These are phyloP conservation scores for Choloepus hoffmanni DNA, from an alignment of 2,113 vertebrate genomes.

Conservation along the genomic window DNA sequence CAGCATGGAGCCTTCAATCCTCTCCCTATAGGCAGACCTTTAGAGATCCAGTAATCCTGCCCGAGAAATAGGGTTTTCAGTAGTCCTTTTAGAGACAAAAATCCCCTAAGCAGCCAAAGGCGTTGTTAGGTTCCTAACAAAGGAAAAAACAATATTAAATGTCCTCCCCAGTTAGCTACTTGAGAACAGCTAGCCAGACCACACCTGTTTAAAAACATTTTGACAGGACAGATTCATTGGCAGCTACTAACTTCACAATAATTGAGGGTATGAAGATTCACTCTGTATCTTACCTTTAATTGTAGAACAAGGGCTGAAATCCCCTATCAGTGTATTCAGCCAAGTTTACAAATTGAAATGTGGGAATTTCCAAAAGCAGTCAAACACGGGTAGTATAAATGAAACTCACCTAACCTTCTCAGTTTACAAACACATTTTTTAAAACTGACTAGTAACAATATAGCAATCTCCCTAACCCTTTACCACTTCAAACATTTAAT, in stretches of 20 bases:
- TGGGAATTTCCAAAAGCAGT: constrained; percentile 79
- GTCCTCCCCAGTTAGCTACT: neutral
- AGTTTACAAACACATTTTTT: constrained; percentile 59
- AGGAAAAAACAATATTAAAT: neutral
- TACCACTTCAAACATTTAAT: constrained; percentile 66
- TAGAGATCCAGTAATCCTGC: neutral
- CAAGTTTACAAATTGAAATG: constrained; percentile 76
- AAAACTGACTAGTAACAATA: constrained; percentile 56
- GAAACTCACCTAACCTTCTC: constrained; percentile 47
- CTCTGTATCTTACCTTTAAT: constrained; percentile 30
- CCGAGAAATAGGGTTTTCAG: neutral
- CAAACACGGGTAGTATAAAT: constrained; percentile 34
- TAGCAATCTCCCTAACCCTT: constrained; percentile 9
- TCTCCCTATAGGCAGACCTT: neutral
- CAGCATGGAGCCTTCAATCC: neutral
- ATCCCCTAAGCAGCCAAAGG: neutral
- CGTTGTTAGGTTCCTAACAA: neutral
- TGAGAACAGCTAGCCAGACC: neutral
- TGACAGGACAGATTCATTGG: neutral
- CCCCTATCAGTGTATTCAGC: constrained; percentile 50
- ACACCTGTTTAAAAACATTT: neutral
- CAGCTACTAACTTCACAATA: neutral
- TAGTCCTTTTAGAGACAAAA: neutral
- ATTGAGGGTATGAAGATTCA: neutral
- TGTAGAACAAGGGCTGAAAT: constrained; percentile 53